Evolutionary conservation across 2,113 vertebrate species (phyloP).

Genomic region (Callospermophilus lateralis): DNA sequence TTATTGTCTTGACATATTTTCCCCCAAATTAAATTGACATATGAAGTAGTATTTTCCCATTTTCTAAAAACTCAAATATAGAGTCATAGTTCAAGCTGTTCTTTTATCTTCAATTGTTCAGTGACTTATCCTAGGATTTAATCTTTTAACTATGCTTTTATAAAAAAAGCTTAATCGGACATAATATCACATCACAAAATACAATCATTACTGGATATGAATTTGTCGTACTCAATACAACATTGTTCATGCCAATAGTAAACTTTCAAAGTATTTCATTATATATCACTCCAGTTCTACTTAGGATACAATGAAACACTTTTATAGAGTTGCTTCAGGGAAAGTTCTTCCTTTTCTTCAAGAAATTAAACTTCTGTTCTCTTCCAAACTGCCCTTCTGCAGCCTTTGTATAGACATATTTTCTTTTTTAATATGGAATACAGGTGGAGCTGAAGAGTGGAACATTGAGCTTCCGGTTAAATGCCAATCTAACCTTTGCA

Average conservation of each 20-base stretch:
- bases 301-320: slow-evolving; percentile 35
- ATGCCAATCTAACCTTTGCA: slow-evolving; percentile 84
- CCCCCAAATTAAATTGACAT: slow-evolving; percentile 81
- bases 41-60: slow-evolving; percentile 82
- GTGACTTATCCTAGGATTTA: slow-evolving; percentile 26
- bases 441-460: slow-evolving; percentile 93
- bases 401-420: slow-evolving; percentile 20
- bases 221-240: neutral
- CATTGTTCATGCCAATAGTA: slow-evolving; percentile 40
- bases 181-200: neutral
- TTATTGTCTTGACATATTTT: slow-evolving; percentile 84
- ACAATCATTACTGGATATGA: slow-evolving; percentile 7
- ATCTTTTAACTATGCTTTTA: slow-evolving; percentile 39
- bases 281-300: neutral
- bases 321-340: slow-evolving; percentile 57
- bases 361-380: slow-evolving; percentile 43
- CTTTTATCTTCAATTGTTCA: slow-evolving; percentile 51
- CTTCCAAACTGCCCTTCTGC: neutral
- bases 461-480: slow-evolving; percentile 89
- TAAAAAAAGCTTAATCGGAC: neutral
- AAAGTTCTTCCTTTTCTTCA: slow-evolving; percentile 65
- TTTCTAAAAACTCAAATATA: slow-evolving; percentile 73
- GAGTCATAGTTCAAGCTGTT: slow-evolving; percentile 62
- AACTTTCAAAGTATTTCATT: slow-evolving; percentile 37
- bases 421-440: slow-evolving; percentile 74